These are phyloP conservation scores for Apocrypta bakeri DNA, from an alignment of 1,140 invertebrate genomes.

Conservation along the genomic window DNA sequence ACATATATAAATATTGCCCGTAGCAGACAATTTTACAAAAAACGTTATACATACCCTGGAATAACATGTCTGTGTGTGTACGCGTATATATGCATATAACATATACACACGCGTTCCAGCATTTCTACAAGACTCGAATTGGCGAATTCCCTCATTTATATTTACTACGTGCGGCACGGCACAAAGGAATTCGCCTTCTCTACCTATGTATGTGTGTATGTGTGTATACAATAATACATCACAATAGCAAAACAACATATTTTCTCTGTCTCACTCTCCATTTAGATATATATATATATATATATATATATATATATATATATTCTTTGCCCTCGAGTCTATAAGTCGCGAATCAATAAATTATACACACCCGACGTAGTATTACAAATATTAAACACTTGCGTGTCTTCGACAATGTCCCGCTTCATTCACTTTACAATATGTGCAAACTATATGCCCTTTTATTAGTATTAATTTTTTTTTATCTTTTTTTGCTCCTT, in stretches of 20 bases:
- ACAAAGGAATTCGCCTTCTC: constrained; percentile 12
- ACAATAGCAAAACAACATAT: constrained; percentile 23
- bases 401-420: constrained; percentile 6
- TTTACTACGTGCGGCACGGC: no score
- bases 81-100: neutral
- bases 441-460: constrained; percentile 32
- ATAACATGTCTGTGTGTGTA: constrained; percentile 60
- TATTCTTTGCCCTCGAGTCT: constrained; percentile 33
- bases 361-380: constrained; percentile 47
- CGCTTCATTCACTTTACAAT: constrained; percentile 48
- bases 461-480: constrained; percentile 52
- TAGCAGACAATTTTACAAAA: constrained; percentile 73
- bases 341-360: constrained; percentile 43
- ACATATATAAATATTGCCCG: constrained; percentile 70
- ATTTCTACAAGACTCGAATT: constrained; percentile 35
- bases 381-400: constrained; percentile 43
- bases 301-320: no score
- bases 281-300: no score
- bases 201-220: constrained; percentile 15
- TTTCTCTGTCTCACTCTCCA: no score
- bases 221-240: neutral
- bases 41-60: constrained; percentile 68
- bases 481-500: constrained; percentile 55
- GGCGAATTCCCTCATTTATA: constrained; percentile 48
- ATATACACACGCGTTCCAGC: neutral